phyloP scores from a whole-genome alignment of 2,797 vertebrate genomes.

The Pangasius krempfi region DNA sequence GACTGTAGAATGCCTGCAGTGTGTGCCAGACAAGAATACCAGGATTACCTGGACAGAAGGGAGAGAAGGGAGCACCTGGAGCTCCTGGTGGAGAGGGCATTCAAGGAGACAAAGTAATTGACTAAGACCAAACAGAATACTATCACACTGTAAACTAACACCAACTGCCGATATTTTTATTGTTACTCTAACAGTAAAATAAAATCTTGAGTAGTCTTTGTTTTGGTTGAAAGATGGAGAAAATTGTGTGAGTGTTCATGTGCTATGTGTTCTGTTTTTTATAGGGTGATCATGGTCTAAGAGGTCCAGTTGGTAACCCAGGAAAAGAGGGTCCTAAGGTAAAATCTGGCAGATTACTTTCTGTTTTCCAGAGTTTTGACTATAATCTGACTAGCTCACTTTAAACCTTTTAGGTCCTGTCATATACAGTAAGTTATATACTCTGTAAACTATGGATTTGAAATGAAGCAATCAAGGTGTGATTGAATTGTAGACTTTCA shows the following conservation, averaged over 20 bases:
- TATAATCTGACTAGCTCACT: neutral
- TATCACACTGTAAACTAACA: neutral
- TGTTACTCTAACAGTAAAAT: neutral
- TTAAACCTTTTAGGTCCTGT: too few relatives aligned
- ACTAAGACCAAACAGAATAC: neutral
- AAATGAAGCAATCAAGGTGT: too few relatives aligned
- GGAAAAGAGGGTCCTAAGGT: slow-evolving; percentile 97
- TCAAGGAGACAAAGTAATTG: slow-evolving; percentile 73
- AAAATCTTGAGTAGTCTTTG: neutral
- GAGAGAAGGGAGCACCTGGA: slow-evolving; percentile 77
- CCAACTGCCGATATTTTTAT: neutral
- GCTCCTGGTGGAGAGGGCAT: slow-evolving; percentile 70
- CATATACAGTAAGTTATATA: too few relatives aligned
- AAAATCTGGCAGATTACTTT: slow-evolving; percentile 37
- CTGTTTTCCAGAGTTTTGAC: neutral
- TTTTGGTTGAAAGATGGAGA: neutral
- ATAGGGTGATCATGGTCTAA: slow-evolving; percentile 87
- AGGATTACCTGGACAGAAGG: slow-evolving; percentile 79
- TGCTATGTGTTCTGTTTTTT: slow-evolving; percentile 42
- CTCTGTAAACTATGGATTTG: too few relatives aligned
- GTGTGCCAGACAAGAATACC: slow-evolving; percentile 78
- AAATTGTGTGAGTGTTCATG: neutral
- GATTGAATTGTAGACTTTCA: too few relatives aligned
- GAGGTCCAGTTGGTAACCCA: slow-evolving; percentile 90
- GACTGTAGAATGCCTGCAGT: slow-evolving; percentile 83